Conservation (phyloP, 2,113 vertebrate species). For the Scopus umbretta region DNA sequence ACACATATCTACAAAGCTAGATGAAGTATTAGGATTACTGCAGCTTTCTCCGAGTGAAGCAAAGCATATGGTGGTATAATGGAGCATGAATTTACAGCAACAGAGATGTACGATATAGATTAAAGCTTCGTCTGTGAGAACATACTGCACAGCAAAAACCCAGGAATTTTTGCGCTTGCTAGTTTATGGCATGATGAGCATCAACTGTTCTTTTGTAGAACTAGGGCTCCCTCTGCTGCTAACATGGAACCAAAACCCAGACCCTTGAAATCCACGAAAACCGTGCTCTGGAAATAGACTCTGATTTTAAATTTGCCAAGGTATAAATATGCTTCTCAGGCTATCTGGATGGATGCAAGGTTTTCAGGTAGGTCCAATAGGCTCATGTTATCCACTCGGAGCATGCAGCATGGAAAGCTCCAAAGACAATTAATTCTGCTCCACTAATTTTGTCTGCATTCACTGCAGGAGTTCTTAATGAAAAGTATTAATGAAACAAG, state of each 20-base stretch:
- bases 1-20: background rate
- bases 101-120: constrained; percentile 57
- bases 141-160: background rate
- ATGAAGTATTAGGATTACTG: background rate
- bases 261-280: background rate
- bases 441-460: background rate
- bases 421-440: background rate
- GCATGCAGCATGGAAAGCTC: background rate
- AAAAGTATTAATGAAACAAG: background rate
- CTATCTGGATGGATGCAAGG: no score
- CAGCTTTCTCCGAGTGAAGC: background rate
- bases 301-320: background rate
- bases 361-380: background rate
- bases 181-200: background rate
- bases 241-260: background rate
- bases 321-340: background rate
- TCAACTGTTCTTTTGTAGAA: background rate
- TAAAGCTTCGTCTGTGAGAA: constrained; percentile 64
- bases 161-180: background rate
- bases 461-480: background rate
- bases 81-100: constrained; percentile 64
- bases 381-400: background rate
- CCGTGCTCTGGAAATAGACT: background rate
- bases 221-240: constrained; percentile 68
- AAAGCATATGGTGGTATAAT: constrained; percentile 56